A percentile compares a stretch with the other conserved stretches of the same genome.
Conservation (phyloP, 2,888 invertebrate genomes). For the Dioctria rufipes region DNA sequence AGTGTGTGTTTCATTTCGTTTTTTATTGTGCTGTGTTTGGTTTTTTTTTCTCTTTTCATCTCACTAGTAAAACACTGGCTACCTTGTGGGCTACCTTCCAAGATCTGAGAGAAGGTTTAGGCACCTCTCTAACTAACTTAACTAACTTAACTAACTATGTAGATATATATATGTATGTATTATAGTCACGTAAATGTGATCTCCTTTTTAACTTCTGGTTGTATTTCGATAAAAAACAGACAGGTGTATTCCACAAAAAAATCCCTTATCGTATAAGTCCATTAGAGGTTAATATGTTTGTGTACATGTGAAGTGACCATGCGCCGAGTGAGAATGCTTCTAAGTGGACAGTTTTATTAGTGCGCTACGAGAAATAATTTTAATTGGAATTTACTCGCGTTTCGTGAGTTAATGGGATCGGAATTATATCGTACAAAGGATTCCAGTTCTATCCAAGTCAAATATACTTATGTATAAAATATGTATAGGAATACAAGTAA, state of each 20-base stretch:
- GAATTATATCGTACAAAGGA: slow-evolving; percentile 39
- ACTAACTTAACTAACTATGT: no score
- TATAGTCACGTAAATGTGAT: slow-evolving; percentile 42
- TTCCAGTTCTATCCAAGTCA: slow-evolving; percentile 22
- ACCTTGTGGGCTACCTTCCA: slow-evolving; percentile 39
- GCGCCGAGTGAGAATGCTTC: slow-evolving; percentile 48
- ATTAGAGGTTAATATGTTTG: slow-evolving; percentile 62
- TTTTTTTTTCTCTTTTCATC: slow-evolving; percentile 28
- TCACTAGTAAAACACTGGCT: slow-evolving; percentile 36
- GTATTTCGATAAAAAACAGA: slow-evolving; percentile 54
- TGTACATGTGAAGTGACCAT: slow-evolving; percentile 48
- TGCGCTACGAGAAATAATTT: slow-evolving; percentile 48
- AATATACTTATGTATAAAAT: neutral
- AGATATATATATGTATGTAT: no score
- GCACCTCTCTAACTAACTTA: neutral
- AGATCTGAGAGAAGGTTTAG: slow-evolving; percentile 23
- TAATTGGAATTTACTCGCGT: slow-evolving; percentile 52
- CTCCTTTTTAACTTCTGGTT: slow-evolving; percentile 55
- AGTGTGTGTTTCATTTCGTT: neutral
- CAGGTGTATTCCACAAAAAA: slow-evolving; percentile 52
- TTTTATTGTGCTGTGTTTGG: neutral
- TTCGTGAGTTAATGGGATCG: slow-evolving; percentile 46
- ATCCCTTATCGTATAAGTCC: slow-evolving; percentile 62
- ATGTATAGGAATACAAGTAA: no score
- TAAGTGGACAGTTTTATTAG: slow-evolving; percentile 54